Evolutionary conservation across 1,140 invertebrate genomes (phyloP), one percentile per base, ranked within the genome.

Genomic region (Chelonus insularis): DNA sequence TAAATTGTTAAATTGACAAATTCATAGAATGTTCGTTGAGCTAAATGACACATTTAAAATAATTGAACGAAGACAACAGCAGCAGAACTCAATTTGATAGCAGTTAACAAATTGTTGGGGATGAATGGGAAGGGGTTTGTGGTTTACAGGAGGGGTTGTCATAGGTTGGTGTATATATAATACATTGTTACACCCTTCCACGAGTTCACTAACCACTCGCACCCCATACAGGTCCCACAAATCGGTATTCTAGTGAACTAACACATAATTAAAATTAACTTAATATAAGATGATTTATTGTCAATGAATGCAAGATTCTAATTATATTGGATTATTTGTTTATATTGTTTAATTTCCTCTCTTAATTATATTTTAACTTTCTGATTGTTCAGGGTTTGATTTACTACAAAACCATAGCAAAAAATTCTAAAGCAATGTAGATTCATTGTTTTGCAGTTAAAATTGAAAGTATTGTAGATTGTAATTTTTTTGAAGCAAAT

Each of bases 41-140:
- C 25, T 29, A 29, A 29, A 29, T 29, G 25, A 29, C 25, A 29
- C 25, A 29, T 29, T 29, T 29, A 29, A 29, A 29, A 29, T 29
- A 29, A 29, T 29, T 29, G 7, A 29, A 29, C 25, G 25, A 29
- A 29, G 25, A 29, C 12, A 43, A 14, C 14, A 43, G 12, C 41
- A 16, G 12, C 18, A 43, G 50, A 71, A 76, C 74, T 72, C 71
- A 75, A 76, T 77, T 75, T 71, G 68, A 69, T 69, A 71, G 70
- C 69, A 78, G 77, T 80, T 78, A 78, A 76, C 69, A 73, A 80
- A 80, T 74, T 77, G 75, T 76, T 73, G 62, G 68, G 58, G 67
- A 45, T 21, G 59, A 56, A 11, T 45, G 60, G 57, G 45, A 54
- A 50, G 58, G 54, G 64, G 65, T 62, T 73, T 76, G 77, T 64